phyloP scores from a whole-genome alignment of 1,140 invertebrate species.

The Orchestia grillus region DNA sequence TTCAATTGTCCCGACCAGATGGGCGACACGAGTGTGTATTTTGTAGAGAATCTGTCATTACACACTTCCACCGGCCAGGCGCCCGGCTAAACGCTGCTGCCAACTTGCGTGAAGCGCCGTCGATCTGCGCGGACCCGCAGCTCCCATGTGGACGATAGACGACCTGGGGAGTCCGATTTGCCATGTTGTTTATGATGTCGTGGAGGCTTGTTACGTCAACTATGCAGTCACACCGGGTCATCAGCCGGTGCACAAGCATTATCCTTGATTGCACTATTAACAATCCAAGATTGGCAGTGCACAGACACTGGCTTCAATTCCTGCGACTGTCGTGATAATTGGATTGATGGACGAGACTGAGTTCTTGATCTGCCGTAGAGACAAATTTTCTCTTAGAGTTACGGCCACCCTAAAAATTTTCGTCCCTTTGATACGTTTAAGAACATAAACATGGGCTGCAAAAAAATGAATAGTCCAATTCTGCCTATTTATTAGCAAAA shows the following conservation, averaged over 20 bases:
- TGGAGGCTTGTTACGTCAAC: conserved; percentile 5
- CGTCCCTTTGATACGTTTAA: not conserved
- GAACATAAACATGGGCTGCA: not conserved
- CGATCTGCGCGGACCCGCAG: not conserved
- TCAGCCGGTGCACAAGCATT: not conserved
- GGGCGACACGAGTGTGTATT: conserved; percentile 56
- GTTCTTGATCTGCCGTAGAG: not conserved
- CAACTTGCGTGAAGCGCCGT: not conserved
- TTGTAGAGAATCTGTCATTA: conserved; percentile 39
- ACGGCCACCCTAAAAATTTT: not conserved
- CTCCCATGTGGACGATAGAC: not conserved
- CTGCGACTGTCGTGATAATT: not conserved
- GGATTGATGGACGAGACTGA: not conserved
- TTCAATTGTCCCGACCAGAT: conserved; percentile 49
- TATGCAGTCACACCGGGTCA: not conserved
- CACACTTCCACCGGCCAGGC: not conserved
- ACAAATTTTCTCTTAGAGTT: not conserved
- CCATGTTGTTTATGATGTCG: not conserved
- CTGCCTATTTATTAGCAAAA: not conserved
- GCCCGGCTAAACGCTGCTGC: not conserved
- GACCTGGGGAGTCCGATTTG: not conserved
- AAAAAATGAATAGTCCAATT: not conserved
- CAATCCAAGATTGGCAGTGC: not conserved
- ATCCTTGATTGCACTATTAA: conserved; percentile 5
- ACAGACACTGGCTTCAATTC: not conserved